A percentile compares a stretch with the other conserved stretches of the same genome.
Evolutionary conservation across 2,888 invertebrate genomes (phyloP).

Genomic region (Drosophila ustulata): DNA sequence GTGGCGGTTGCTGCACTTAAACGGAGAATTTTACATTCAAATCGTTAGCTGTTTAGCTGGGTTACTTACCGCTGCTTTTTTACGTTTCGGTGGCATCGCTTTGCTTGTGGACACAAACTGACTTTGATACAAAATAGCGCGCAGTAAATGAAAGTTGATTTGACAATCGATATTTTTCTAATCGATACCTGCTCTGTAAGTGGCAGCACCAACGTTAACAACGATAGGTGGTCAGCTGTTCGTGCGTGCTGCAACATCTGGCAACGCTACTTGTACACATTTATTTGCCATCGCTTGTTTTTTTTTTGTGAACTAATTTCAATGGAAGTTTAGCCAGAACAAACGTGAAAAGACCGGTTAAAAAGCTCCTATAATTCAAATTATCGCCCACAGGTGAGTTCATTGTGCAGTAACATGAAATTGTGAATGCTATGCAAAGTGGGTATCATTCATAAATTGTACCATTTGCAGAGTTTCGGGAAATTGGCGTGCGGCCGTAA

Average conservation of each 20-base stretch:
- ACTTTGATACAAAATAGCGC: constrained; percentile 30
- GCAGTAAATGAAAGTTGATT: not conserved
- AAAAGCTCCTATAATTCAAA: not conserved
- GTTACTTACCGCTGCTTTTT: constrained; percentile 28
- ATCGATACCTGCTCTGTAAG: too few species aligned
- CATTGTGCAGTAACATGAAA: not conserved
- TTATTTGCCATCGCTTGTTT: not conserved
- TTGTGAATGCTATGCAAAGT: not conserved
- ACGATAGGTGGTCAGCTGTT: constrained; percentile 26
- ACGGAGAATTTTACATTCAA: too few species aligned
- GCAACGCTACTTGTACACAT: constrained; percentile 11
- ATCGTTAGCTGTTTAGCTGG: too few species aligned
- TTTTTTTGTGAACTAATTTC: constrained; percentile 4
- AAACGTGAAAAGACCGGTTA: constrained; percentile 6
- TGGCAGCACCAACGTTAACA: not conserved
- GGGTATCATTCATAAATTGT: not conserved
- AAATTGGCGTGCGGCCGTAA: constrained; percentile 13
- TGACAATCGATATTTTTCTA: too few species aligned
- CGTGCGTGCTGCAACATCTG: not conserved
- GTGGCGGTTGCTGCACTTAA: too few species aligned
- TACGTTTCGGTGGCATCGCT: constrained; percentile 47
- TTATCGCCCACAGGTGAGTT: constrained; percentile 10
- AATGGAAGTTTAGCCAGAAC: not conserved
- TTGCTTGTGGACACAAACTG: too few species aligned
- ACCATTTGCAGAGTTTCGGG: constrained; percentile 11